Evolutionary conservation across 2,113 vertebrate species (phyloP), one percentile per base, ranked within the genome.

Genomic region (Psittacara wagleri): DNA sequence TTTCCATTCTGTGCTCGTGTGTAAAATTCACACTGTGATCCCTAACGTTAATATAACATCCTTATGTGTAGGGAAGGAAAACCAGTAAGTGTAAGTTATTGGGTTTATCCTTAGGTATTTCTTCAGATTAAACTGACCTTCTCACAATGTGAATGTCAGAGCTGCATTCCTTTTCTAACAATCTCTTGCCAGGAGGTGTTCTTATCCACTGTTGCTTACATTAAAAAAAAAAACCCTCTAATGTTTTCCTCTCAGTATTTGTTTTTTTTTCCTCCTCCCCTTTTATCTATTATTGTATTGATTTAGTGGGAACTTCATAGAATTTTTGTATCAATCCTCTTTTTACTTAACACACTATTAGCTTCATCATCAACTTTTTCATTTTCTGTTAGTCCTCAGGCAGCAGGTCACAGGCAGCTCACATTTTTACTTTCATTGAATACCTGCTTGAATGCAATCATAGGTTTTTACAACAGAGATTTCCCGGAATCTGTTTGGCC

Each of bases 81-180:
- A 91, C 1, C 57, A 69, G 28, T 37, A 79, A 61, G 29, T 1
- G 0, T 35, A 87, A 94, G 89, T 61, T 86, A 35, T 52, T 75
- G 9, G 3, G 0, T 86, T 92, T 92, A 54, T 51, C 7, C 63
- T 80, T 57, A 88, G 72, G 18, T 73, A 37, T 91, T 86, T 77
- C 41, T 79, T 96, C 27, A 93, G 46, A 91, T 87, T 76, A 90
- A 83, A 87, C 52, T 74, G 91, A 88, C 92, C 82, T 81, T 91
- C 81, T 67, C 23, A 28, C 3, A 5, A 59, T 11, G 10, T 39
- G 84, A 87, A 91, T 69, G 67, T 66, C 87, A 95, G 39, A 69
- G 49, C 14, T 77, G 62, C 15, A 49, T 49, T 80, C 22, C 6
- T 83, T 84, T 87, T 54, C 57, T 59, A 76, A 80, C 46, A 76